A percentile compares a stretch with the other conserved stretches of the same genome.
Conservation (phyloP, 2,113 vertebrate genomes). For the Osmerus eperlanus region DNA sequence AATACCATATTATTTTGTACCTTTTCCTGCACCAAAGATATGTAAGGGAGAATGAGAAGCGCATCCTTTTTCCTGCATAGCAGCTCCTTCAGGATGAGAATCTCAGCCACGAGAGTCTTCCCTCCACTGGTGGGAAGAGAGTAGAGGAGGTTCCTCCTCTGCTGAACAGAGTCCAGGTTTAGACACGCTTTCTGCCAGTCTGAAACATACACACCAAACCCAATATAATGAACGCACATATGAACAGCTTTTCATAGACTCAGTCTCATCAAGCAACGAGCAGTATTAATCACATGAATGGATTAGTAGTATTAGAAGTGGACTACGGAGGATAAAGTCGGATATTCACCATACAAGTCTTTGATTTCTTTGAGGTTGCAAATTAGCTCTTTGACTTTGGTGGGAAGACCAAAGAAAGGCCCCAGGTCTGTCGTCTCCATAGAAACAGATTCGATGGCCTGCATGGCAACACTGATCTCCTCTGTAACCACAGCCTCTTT, state of each 20-base stretch:
- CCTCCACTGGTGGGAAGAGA: slow-evolving; percentile 94
- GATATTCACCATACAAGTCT: slow-evolving; percentile 84
- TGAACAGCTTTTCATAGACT: too few relatives aligned
- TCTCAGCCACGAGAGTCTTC: slow-evolving; percentile 95
- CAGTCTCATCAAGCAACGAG: too few relatives aligned
- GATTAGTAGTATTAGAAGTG: neutral
- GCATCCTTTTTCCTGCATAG: slow-evolving; percentile 88
- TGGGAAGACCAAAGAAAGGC: slow-evolving; percentile 93
- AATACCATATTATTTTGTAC: slow-evolving; percentile 54
- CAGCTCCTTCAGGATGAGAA: slow-evolving; percentile 89
- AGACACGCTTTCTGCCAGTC: slow-evolving; percentile 95
- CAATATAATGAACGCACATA: too few relatives aligned
- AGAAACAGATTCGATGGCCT: slow-evolving; percentile 67
- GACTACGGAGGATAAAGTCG: neutral
- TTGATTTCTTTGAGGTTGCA: slow-evolving; percentile 81
- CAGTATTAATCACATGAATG: too few relatives aligned
- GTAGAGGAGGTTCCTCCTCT: slow-evolving; percentile 92
- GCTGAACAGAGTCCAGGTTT: slow-evolving; percentile 80
- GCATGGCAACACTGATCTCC: slow-evolving; percentile 81
- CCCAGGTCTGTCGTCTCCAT: slow-evolving; percentile 78
- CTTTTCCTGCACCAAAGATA: slow-evolving; percentile 98
- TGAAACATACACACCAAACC: slow-evolving; percentile 47
- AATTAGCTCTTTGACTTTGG: slow-evolving; percentile 89
- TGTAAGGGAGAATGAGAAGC: slow-evolving; percentile 89
- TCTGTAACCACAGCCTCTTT: slow-evolving; percentile 80